phyloP scores from a whole-genome alignment of 2,888 invertebrate species.

The Biston stratarius region DNA sequence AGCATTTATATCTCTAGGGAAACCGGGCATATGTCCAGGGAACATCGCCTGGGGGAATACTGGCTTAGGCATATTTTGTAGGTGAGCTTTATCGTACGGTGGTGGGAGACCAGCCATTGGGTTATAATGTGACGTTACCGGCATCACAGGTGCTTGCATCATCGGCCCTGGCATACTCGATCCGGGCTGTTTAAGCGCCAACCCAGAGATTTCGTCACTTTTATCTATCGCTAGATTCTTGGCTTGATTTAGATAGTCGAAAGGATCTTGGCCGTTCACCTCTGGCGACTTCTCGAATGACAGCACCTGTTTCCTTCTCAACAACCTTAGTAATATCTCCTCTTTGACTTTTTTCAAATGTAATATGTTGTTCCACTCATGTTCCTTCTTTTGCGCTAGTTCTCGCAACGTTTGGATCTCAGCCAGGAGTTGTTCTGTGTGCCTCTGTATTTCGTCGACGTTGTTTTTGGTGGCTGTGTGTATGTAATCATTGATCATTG shows the following conservation, averaged over 20 bases:
- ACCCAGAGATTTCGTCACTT: constrained; percentile 80
- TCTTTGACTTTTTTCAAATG: constrained; percentile 94
- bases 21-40: constrained; percentile 73
- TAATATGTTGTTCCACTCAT: constrained; percentile 94
- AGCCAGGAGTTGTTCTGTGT: constrained; percentile 88
- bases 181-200: constrained; percentile 74
- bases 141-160: constrained; percentile 72
- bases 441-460: constrained; percentile 87
- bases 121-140: constrained; percentile 73
- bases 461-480: constrained; percentile 88
- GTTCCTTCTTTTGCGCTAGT: constrained; percentile 92
- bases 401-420: constrained; percentile 91
- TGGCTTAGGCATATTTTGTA: constrained; percentile 78
- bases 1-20: constrained; percentile 82
- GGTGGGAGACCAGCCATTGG: constrained; percentile 78
- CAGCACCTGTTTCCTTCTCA: constrained; percentile 89
- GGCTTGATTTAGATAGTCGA: constrained; percentile 76
- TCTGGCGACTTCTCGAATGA: constrained; percentile 78
- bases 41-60: constrained; percentile 75
- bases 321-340: constrained; percentile 90
- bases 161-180: constrained; percentile 64
- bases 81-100: constrained; percentile 79
- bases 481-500: constrained; percentile 88
- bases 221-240: constrained; percentile 81
- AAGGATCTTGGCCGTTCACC: constrained; percentile 76